Conservation (phyloP, 2,797 vertebrate species). For the Xenentodon cancila region DNA sequence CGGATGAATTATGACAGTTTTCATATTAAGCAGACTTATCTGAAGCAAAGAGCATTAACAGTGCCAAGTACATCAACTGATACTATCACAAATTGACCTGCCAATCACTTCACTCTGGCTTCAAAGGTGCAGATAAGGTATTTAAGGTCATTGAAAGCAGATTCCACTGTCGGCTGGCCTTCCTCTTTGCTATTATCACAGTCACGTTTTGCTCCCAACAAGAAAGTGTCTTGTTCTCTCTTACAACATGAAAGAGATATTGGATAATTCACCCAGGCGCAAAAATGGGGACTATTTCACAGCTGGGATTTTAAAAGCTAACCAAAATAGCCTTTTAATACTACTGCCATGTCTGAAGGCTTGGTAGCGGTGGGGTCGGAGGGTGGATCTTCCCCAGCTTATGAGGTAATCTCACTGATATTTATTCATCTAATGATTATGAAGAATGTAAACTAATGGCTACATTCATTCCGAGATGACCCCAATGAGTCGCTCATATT, state of each 20-base stretch:
- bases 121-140: conserved; percentile 84
- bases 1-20: conserved; percentile 86
- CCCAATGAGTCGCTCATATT: conserved; percentile 75
- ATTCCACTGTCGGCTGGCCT: conserved; percentile 67
- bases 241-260: conserved; percentile 72
- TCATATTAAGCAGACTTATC: conserved; percentile 87
- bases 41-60: conserved; percentile 84
- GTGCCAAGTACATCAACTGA: conserved; percentile 80
- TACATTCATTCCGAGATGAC: conserved; percentile 73
- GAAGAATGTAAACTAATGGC: conserved; percentile 80
- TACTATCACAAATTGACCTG: conserved; percentile 87
- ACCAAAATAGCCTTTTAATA: conserved; percentile 72
- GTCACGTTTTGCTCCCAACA: conserved; percentile 56
- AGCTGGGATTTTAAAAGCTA: conserved; percentile 65
- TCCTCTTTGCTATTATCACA: conserved; percentile 73
- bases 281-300: conserved; percentile 66
- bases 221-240: conserved; percentile 52
- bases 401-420: conserved; percentile 83
- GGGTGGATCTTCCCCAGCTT: conserved; percentile 69
- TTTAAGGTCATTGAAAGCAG: conserved; percentile 83
- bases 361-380: conserved; percentile 41
- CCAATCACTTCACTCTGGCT: conserved; percentile 81
- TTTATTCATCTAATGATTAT: conserved; percentile 85
- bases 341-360: conserved; percentile 65
- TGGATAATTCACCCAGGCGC: conserved; percentile 64